phyloP scores from a whole-genome alignment of 35 echinoderm and acorn worm species.

The Ophiothrix spiculata region DNA sequence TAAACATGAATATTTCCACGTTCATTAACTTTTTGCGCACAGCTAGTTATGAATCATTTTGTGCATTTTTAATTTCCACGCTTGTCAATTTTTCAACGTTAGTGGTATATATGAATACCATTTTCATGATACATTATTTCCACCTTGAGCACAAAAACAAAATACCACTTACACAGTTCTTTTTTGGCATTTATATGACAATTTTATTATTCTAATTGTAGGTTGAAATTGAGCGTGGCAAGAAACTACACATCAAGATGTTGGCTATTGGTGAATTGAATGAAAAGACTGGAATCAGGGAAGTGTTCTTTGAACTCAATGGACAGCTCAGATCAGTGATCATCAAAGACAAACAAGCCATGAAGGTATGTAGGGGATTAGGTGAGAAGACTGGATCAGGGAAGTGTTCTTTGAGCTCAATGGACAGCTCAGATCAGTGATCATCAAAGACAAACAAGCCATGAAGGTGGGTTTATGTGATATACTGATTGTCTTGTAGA shows the following conservation, averaged over 20 bases:
- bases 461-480: slow-evolving; percentile 93
- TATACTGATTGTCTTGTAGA: too few relatives aligned
- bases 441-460: slow-evolving; percentile 89
- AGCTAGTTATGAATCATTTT: too few relatives aligned
- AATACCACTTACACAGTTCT: too few relatives aligned
- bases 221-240: slow-evolving; percentile 94
- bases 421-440: slow-evolving; percentile 86
- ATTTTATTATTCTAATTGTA: slow-evolving; percentile 2
- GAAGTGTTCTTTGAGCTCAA: slow-evolving; percentile 99
- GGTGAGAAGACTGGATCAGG: slow-evolving; percentile 81
- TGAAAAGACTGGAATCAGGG: slow-evolving; percentile 87
- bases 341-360: slow-evolving; percentile 90
- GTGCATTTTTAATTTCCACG: too few relatives aligned
- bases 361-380: slow-evolving; percentile 95
- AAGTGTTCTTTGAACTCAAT: slow-evolving; percentile 99
- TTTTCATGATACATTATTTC: background rate
- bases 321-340: slow-evolving; percentile 90
- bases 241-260: slow-evolving; percentile 90
- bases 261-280: slow-evolving; percentile 89
- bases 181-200: background rate
- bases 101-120: background rate
- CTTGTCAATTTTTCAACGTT: too few relatives aligned
- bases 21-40: too few relatives aligned
- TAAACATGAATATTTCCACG: too few relatives aligned
- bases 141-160: too few relatives aligned